phyloP scores from a whole-genome alignment of 2,888 invertebrate genomes.

The Eupithecia subfuscata region DNA sequence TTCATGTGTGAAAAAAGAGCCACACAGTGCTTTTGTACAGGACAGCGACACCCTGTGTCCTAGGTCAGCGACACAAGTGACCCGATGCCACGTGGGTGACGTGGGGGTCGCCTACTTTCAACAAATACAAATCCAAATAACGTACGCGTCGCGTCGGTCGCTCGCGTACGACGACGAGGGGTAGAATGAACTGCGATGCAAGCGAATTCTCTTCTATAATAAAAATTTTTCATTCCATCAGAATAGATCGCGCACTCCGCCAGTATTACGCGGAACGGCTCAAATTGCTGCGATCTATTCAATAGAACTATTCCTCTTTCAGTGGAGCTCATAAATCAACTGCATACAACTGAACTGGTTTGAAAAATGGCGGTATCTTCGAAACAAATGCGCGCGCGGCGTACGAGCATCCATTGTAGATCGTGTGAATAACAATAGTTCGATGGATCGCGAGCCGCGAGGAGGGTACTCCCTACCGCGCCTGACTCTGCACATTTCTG shows the following conservation, averaged over 20 bases:
- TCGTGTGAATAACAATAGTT: conserved; percentile 37
- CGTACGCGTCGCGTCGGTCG: neutral
- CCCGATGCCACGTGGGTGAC: neutral
- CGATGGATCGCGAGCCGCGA: conserved; percentile 18
- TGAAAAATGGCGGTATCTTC: conserved; percentile 34
- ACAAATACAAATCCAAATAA: neutral
- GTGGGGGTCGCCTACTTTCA: neutral
- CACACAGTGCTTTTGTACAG: too few relatives aligned
- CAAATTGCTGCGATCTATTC: conserved; percentile 8
- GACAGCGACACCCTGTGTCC: too few relatives aligned
- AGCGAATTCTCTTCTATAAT: neutral
- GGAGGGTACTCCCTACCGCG: too few relatives aligned
- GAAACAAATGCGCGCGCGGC: conserved; percentile 29
- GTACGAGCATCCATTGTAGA: conserved; percentile 33
- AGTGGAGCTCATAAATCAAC: conserved; percentile 29
- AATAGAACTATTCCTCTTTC: conserved; percentile 14
- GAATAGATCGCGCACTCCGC: neutral
- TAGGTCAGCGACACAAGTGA: neutral
- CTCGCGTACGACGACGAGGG: neutral
- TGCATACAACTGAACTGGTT: conserved; percentile 29
- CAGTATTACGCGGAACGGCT: neutral
- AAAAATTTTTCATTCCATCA: neutral
- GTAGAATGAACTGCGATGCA: neutral
- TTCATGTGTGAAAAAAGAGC: too few relatives aligned
- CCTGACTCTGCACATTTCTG: neutral